These are phyloP conservation scores for Coracopsis vasa DNA, from an alignment of 2,113 vertebrate species.

Conservation along the genomic window DNA sequence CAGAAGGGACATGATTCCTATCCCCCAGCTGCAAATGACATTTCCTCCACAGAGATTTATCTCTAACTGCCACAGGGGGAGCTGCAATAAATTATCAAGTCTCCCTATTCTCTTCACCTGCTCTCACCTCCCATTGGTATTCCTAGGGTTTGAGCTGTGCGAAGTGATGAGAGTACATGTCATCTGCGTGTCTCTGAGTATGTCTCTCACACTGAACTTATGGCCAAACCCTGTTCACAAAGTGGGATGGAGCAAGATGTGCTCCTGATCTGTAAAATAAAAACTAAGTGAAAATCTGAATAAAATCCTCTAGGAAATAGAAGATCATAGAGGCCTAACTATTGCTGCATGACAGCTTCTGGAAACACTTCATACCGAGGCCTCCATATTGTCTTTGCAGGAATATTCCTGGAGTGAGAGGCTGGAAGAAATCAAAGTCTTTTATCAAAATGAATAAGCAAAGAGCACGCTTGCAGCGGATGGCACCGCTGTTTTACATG, in stretches of 20 bases:
- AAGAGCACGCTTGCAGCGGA: not conserved
- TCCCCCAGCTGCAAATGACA: not conserved
- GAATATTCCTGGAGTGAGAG: not conserved
- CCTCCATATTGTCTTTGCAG: not conserved
- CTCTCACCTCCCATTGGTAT: not conserved
- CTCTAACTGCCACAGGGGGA: not conserved
- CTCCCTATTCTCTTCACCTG: not conserved
- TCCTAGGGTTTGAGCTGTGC: not conserved
- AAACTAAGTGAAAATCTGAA: not conserved
- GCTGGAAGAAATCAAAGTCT: not conserved
- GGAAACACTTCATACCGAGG: not conserved
- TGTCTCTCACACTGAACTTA: not conserved
- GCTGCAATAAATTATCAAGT: not conserved
- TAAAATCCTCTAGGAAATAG: not conserved
- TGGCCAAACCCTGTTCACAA: not conserved
- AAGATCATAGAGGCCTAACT: not conserved
- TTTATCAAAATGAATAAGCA: not conserved
- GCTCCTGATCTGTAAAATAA: not conserved
- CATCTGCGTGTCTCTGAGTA: not conserved
- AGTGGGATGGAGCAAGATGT: not conserved
- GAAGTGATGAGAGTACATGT: rapidly evolving
- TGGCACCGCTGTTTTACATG: not conserved
- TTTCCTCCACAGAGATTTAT: not conserved
- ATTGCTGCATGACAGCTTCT: not conserved
- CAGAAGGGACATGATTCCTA: not conserved